A percentile compares a stretch with the other conserved stretches of the same genome.
Evolutionary conservation across 2,113 vertebrate genomes (phyloP).

Genomic region (Pelecanoides urinatrix): DNA sequence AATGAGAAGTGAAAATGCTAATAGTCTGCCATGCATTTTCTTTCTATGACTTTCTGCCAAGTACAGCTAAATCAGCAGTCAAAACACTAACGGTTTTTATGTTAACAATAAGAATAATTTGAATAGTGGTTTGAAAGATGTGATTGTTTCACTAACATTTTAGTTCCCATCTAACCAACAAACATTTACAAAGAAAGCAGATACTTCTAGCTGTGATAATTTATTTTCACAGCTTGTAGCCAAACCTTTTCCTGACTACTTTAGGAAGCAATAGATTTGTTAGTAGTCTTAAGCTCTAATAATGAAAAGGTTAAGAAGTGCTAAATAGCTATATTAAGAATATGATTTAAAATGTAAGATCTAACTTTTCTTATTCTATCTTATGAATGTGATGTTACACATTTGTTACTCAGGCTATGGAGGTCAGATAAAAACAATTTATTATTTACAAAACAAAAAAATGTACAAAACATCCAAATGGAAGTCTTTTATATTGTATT

Average conservation of each 20-base stretch:
- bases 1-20: conserved; percentile 1
- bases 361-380: not conserved
- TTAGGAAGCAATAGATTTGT: not conserved
- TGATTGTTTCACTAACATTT: not conserved
- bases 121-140: not conserved
- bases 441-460: not conserved
- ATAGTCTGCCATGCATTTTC: not conserved
- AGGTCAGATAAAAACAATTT: not conserved
- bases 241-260: not conserved
- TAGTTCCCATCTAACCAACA: not conserved
- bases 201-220: not conserved
- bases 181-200: not conserved
- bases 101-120: not conserved
- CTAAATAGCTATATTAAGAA: not conserved
- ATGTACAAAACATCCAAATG: not conserved
- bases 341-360: not conserved
- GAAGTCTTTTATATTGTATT: not conserved
- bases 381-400: not conserved
- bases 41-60: conserved; percentile 15
- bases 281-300: not conserved
- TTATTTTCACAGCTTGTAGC: not conserved
- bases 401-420: not conserved
- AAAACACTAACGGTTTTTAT: conserved; percentile 22
- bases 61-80: not conserved
- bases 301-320: not conserved